Evolutionary conservation across 2,888 invertebrate genomes (phyloP), one percentile per base, ranked within the genome.

Genomic region (Drosophila hamatofila): DNA sequence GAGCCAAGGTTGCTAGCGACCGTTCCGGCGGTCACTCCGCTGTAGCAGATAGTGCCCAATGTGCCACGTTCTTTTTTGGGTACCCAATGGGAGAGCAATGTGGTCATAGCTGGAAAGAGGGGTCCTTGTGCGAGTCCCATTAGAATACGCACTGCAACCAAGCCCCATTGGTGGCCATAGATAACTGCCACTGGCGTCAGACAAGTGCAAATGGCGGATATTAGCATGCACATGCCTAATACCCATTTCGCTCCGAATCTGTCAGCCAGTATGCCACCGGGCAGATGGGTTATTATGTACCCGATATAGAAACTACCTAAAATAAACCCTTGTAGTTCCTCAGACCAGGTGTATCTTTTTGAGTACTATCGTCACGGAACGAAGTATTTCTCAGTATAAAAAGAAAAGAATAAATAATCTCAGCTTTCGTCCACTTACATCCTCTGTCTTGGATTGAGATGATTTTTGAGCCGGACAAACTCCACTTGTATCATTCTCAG

Each of bases 91-190:
- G 97, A 95, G 16, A 97, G 91, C 92, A 97, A 93, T 0, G 95
- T 95, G 80, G 96, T 96, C 77, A 98, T 93, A 0, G 97, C 97
- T 6, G 96, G 97, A 90, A 95, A 97, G 0, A 96, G 95, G 1
- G 96, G 95, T n/a, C 97, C 97, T 94, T 97, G 96, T 57, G 96
- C 96, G 1, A 96, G 93, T 27, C 97, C 97, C 93, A 96, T 96
- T 0, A 96, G 75, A 0, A 97, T 94, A 62, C 97, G 93, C 9
- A 96, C 80, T 1, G 94, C 92, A 12, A 97, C 95, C 6, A 97
- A 93, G 2, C 95, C 95, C 5, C 94, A 94, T 39, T 54, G 14
- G 1, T 60, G 56, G 2, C 58, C 56, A 2, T 14, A 6, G 0
- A 7, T 0, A 7, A 84, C 63, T 2, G 57, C 27, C 0, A 73